phyloP scores from a whole-genome alignment of 1,140 invertebrate species.

The Musca vetustissima region DNA sequence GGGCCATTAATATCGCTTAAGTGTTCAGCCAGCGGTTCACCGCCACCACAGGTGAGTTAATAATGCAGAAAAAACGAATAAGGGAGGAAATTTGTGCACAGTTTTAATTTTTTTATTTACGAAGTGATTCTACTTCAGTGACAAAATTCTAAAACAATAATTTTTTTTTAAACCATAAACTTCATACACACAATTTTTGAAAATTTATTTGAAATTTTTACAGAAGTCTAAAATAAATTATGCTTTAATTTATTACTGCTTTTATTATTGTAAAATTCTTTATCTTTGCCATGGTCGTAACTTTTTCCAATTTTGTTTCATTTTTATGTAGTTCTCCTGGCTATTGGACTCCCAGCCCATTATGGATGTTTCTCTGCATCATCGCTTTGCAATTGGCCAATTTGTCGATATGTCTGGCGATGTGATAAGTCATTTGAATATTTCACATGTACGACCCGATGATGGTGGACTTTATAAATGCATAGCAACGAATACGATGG shows the following conservation, averaged over 20 bases:
- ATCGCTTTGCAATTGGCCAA: conserved; percentile 73
- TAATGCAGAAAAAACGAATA: too few species aligned
- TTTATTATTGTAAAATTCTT: too few species aligned
- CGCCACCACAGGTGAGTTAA: conserved; percentile 65
- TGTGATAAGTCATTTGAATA: conserved; percentile 85
- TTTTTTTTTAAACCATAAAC: too few species aligned
- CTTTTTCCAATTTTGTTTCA: neutral
- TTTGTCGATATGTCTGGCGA: conserved; percentile 78
- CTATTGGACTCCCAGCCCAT: conserved; percentile 76
- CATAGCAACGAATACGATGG: conserved; percentile 73
- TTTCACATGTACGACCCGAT: conserved; percentile 76
- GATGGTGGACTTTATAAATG: conserved; percentile 84
- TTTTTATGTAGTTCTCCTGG: conserved; percentile 70
- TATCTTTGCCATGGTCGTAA: neutral
- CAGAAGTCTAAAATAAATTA: too few species aligned
- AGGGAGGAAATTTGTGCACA: too few species aligned
- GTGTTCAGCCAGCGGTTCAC: conserved; percentile 82
- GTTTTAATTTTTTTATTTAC: too few species aligned
- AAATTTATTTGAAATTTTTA: too few species aligned
- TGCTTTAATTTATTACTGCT: too few species aligned
- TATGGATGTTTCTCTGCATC: conserved; percentile 61
- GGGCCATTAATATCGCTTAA: conserved; percentile 78
- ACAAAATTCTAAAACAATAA: too few species aligned
- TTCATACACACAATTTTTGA: too few species aligned
- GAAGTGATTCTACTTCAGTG: too few species aligned